Evolutionary conservation across 2,888 invertebrate species (phyloP), one percentile per base, ranked within the genome.

Genomic region (Micoletzkya japonica): DNA sequence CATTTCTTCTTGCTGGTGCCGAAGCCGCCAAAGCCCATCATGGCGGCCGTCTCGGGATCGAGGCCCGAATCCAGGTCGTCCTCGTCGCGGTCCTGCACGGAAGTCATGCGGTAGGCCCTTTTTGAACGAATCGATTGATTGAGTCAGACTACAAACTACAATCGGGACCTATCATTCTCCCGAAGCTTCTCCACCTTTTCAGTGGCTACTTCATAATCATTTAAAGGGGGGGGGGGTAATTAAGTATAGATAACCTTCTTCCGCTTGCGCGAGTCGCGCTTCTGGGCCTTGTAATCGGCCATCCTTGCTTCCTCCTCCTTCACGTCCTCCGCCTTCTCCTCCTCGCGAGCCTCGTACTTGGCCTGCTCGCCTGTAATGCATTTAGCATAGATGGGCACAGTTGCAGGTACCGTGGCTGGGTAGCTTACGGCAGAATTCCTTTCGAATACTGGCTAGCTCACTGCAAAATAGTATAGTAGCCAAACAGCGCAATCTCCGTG

Each of bases 21-120:
- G 88, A 95, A 95, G 0, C 94, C 95, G 7, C 92, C 91, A 86
- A 95, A 95, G 10, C 95, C 95, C 95, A 96, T 96, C 74, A 95
- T 91, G 78, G 92, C 91, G 24, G 93, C 92, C 86, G 96, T 89
- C 85, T 93, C 93, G 54, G 80, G 79, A 59, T 89, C 89, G 0
- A 86, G 85, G 1, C 86, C 86, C 36, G 86, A 87, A 1, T 85
- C 85, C 32, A 88, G 88, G n/a, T 88, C 88, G 0, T 89, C 89
- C 30, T 61, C 37, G 6, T 71, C 67, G 28, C 34, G 17, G 32
- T 49, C 64, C 32, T 58, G 50, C 20, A 2, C 17, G n/a, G n/a
- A n/a, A n/a, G n/a, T n/a, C n/a, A n/a, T n/a, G n/a, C n/a, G n/a
- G n/a, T n/a, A n/a, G n/a, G n/a, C n/a, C n/a, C n/a, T n/a, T n/a